These are phyloP conservation scores for Nycticebus coucang DNA, from an alignment of 2,113 vertebrate species.

Conservation along the genomic window DNA sequence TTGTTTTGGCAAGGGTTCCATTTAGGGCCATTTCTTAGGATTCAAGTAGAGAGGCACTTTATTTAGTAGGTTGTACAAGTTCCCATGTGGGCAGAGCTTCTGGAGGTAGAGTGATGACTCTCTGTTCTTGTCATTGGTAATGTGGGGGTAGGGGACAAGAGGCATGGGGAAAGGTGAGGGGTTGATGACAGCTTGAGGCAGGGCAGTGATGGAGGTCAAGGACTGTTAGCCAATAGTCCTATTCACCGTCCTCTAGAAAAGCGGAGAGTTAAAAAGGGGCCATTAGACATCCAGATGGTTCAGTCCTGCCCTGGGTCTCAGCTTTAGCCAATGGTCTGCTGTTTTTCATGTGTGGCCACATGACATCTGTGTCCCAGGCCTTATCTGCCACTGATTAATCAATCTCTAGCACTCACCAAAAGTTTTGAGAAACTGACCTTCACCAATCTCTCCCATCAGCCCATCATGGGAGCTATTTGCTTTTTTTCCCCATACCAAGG, in stretches of 20 bases:
- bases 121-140: slow-evolving; percentile 11
- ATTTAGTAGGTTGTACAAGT: slow-evolving; percentile 39
- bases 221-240: neutral
- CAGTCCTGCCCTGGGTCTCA: neutral
- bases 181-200: neutral
- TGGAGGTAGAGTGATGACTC: slow-evolving; percentile 26
- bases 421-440: slow-evolving; percentile 15
- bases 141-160: neutral
- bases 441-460: neutral
- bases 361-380: neutral
- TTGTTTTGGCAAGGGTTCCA: slow-evolving; percentile 28
- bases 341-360: neutral
- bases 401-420: neutral
- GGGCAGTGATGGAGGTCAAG: neutral
- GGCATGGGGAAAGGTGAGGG: neutral
- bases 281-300: neutral
- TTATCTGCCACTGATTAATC: neutral
- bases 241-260: slow-evolving; percentile 16
- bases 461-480: neutral
- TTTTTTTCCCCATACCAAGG: slow-evolving; percentile 5
- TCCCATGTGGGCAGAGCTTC: slow-evolving; percentile 28
- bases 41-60: slow-evolving; percentile 31
- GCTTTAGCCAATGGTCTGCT: neutral
- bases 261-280: neutral
- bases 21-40: slow-evolving; percentile 61